These are phyloP conservation scores for Peromyscus melanophrys DNA, from an alignment of 2,797 vertebrate genomes.

Conservation along the genomic window DNA sequence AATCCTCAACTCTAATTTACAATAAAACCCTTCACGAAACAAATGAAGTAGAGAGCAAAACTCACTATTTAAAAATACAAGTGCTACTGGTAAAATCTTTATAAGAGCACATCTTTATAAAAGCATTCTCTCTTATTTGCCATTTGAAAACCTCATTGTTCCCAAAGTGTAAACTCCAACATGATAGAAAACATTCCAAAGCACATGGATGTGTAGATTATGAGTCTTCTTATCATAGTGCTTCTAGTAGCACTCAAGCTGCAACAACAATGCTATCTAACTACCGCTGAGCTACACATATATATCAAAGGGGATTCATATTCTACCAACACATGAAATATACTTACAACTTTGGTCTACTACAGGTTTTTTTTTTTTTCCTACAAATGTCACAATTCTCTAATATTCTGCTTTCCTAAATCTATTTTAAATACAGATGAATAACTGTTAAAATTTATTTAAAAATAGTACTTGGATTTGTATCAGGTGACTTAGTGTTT, in stretches of 20 bases:
- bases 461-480: background rate
- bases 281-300: background rate
- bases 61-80: conserved; percentile 46
- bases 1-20: conserved; percentile 21
- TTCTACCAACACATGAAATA: conserved; percentile 29
- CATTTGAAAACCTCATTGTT: conserved; percentile 19
- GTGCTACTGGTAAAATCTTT: conserved; percentile 29
- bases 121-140: conserved; percentile 6
- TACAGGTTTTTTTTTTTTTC: background rate
- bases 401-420: conserved; percentile 16
- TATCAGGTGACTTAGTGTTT: background rate
- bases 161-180: conserved; percentile 48
- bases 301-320: background rate
- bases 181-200: conserved; percentile 52
- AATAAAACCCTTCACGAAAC: background rate
- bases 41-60: background rate
- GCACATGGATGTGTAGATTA: background rate
- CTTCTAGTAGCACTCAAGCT: background rate
- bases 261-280: background rate
- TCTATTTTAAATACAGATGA: background rate
- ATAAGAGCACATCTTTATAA: background rate
- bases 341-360: conserved; percentile 9
- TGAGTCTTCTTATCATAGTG: background rate
- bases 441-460: background rate
- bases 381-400: conserved; percentile 27